Base-by-base conservation (phyloP, 1,140 invertebrate genomes). In the Diprion similis region DNA sequence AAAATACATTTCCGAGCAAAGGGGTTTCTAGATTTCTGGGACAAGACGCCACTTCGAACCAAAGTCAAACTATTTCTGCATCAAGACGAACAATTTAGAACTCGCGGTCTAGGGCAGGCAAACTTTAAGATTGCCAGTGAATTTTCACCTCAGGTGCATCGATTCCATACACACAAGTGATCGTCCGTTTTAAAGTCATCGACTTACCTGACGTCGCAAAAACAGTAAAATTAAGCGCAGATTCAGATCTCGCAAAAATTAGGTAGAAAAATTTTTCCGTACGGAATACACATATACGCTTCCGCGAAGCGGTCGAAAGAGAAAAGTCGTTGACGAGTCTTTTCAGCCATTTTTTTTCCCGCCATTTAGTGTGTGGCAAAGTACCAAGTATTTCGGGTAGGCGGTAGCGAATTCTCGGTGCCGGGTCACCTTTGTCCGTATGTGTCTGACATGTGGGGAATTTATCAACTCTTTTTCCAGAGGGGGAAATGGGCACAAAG, bases 321-420 rank as follows among this genome's bases (percentile, higher is more conserved):
- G 8, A 59, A 59, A 59, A 59, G 7, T 59, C 51, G 51, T 15
- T 59, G 11, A 59, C 6, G 51, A 4, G 51, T 59, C 51, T 59
- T 59, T 13, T 59, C 51, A 17, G 51, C 51, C 51, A 59, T 59
- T 59, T 59, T 59, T 37, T 59, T 59, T 59, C 51, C n/a, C 51
- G 11, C 51, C n/a, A 59, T 72, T 67, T n/a, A 51, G 15, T 19
- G n/a, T 59, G 24, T 71, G 71, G 74, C 71, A 73, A 67, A 13
- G 46, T 71, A 78, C 66, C 75, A 77, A 76, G 51, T 81, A 81
- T 81, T 80, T 81, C 64, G 18, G 72, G 68, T 71, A 18, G n/a
- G 72, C 48, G 19, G 74, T 73, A 59, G n/a, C 68, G 76, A 76
- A 74, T 80, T 76, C 75, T 68, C 47, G 15, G 19, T 66, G 48